These are phyloP conservation scores for Hemichromis elongatus DNA, from an alignment of 2,113 vertebrate genomes.

Conservation along the genomic window DNA sequence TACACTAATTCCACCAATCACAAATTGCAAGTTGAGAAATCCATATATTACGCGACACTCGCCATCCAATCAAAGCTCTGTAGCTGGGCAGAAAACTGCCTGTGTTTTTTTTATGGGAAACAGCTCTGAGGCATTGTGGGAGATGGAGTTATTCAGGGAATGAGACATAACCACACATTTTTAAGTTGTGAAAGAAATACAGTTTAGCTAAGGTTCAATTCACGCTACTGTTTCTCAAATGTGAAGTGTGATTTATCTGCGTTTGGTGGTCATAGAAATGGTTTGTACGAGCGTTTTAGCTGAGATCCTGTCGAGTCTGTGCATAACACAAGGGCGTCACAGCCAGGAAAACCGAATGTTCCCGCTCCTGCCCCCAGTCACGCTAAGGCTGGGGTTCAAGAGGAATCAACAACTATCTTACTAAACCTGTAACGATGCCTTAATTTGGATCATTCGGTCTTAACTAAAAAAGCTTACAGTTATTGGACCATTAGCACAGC, in stretches of 20 bases:
- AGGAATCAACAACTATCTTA: not conserved
- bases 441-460: not conserved
- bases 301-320: not conserved
- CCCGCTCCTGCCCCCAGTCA: not conserved
- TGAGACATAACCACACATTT: accelerated
- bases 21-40: accelerated
- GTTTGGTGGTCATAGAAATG: not conserved
- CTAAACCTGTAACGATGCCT: not conserved
- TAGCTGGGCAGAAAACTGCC: not conserved
- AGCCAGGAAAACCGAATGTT: not conserved
- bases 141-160: not conserved
- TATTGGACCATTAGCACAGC: not conserved
- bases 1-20: not conserved
- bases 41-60: not conserved
- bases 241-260: not conserved
- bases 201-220: not conserved
- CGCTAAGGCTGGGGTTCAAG: not conserved
- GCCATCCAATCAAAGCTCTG: accelerated
- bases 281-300: not conserved
- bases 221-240: not conserved
- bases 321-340: accelerated
- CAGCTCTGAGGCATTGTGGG: not conserved
- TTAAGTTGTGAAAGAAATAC: not conserved
- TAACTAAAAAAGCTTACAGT: not conserved
- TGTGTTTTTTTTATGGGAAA: not conserved